These are phyloP conservation scores for Aramus guarauna DNA, from an alignment of 2,113 vertebrate species.

Conservation along the genomic window DNA sequence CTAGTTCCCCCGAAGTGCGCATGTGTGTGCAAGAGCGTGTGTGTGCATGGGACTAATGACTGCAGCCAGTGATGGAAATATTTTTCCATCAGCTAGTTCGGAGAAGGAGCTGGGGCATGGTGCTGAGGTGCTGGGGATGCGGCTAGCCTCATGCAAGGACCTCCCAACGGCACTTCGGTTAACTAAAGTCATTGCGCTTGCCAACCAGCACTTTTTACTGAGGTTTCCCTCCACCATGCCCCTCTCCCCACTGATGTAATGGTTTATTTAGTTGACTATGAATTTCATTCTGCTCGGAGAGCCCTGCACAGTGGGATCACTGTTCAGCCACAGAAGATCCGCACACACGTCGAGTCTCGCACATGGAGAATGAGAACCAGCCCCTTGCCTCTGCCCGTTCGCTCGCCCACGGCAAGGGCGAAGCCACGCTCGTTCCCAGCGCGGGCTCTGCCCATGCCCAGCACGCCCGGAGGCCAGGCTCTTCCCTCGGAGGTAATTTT, in stretches of 20 bases:
- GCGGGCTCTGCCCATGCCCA: neutral
- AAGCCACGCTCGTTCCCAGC: neutral
- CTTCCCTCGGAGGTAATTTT: neutral
- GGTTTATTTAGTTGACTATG: neutral
- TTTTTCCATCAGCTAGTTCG: neutral
- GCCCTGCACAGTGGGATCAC: neutral
- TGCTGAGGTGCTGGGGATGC: neutral
- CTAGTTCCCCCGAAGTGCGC: neutral
- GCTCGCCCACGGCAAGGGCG: neutral
- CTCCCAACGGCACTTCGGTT: neutral
- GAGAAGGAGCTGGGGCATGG: neutral
- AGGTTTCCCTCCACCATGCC: neutral
- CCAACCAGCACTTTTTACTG: neutral
- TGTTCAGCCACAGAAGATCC: neutral
- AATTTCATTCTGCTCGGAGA: neutral
- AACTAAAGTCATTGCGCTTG: neutral
- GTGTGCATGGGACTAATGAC: neutral
- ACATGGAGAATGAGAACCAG: neutral
- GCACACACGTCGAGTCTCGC: fast-evolving
- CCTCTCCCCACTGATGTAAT: neutral
- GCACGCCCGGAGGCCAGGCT: fast-evolving
- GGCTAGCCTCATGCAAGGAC: fast-evolving
- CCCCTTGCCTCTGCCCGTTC: fast-evolving
- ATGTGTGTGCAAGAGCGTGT: fast-evolving
- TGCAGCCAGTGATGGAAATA: neutral